These are phyloP conservation scores for Machimus atricapillus DNA, from an alignment of 2,888 invertebrate genomes.

Conservation along the genomic window DNA sequence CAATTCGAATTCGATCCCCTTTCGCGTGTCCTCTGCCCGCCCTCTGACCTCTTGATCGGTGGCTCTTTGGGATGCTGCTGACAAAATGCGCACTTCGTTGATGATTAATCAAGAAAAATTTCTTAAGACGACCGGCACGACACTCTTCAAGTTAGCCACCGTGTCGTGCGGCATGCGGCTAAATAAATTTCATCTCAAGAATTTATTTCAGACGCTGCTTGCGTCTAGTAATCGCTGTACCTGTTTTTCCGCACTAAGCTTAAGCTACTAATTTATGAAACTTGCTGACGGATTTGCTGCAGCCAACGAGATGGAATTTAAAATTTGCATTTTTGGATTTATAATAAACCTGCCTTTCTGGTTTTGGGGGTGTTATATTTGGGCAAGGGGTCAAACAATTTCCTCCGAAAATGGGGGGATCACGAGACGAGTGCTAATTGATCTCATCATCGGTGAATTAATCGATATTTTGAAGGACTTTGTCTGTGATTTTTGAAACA, in stretches of 20 bases:
- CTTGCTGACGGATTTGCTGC: not conserved
- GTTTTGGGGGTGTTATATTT: not conserved
- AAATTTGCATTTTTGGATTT: not conserved
- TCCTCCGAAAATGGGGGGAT: not conserved
- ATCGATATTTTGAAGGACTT: not conserved
- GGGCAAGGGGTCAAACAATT: not conserved
- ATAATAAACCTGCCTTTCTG: not conserved
- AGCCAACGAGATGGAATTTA: not conserved
- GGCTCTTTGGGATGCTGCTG: not conserved
- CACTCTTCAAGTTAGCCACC: not conserved
- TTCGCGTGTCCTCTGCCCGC: not conserved
- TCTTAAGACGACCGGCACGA: not conserved
- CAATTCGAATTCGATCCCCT: not conserved
- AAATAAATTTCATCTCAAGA: not conserved
- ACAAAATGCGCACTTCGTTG: not conserved
- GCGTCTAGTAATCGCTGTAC: not conserved
- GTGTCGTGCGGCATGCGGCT: not conserved
- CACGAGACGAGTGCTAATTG: not conserved
- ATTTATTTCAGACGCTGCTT: not conserved
- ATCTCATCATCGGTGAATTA: not conserved
- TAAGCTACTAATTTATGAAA: not conserved
- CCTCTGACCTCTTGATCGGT: slow-evolving; percentile 2
- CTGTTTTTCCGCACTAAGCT: not conserved
- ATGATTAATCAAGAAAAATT: not conserved
- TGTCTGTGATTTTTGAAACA: not conserved